A percentile compares a stretch with the other conserved stretches of the same genome.
These are phyloP conservation scores for Wasmannia auropunctata DNA, from an alignment of 1,140 invertebrate genomes.

Conservation along the genomic window DNA sequence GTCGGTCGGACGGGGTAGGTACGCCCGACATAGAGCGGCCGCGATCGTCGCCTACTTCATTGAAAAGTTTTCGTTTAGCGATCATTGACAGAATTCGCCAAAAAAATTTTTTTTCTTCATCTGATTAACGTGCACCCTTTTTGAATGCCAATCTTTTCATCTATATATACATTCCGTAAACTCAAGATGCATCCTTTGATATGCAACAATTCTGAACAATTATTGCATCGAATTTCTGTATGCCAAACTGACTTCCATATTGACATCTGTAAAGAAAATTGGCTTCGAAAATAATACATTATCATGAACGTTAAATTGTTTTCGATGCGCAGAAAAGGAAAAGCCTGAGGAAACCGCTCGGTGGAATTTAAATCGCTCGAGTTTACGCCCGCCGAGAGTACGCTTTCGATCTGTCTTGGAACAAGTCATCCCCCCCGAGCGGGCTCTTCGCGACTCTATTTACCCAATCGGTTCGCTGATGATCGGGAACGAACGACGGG, in stretches of 20 bases:
- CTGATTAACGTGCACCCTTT: background rate
- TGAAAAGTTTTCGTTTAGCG: constrained; percentile 51
- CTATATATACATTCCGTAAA: background rate
- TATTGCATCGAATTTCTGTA: background rate
- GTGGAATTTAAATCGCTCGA: constrained; percentile 30
- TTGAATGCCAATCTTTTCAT: background rate
- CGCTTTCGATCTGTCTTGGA: constrained; percentile 67
- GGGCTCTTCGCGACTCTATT: constrained; percentile 73
- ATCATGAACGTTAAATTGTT: background rate
- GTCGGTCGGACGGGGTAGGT: background rate
- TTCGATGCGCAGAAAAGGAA: background rate
- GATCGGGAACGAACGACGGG: constrained; percentile 76
- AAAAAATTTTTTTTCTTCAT: background rate
- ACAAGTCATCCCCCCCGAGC: constrained; percentile 64
- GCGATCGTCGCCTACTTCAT: constrained; percentile 34
- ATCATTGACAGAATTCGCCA: constrained; percentile 64
- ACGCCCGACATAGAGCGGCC: constrained; percentile 38
- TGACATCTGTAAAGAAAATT: background rate
- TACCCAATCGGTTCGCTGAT: constrained; percentile 80
- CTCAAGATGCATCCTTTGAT: background rate
- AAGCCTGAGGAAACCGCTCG: background rate
- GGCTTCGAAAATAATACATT: background rate
- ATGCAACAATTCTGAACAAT: background rate
- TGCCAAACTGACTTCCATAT: background rate
- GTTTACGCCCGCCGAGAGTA: constrained; percentile 40